phyloP scores from a whole-genome alignment of 2,113 vertebrate species.

The Ptilonorhynchus violaceus region DNA sequence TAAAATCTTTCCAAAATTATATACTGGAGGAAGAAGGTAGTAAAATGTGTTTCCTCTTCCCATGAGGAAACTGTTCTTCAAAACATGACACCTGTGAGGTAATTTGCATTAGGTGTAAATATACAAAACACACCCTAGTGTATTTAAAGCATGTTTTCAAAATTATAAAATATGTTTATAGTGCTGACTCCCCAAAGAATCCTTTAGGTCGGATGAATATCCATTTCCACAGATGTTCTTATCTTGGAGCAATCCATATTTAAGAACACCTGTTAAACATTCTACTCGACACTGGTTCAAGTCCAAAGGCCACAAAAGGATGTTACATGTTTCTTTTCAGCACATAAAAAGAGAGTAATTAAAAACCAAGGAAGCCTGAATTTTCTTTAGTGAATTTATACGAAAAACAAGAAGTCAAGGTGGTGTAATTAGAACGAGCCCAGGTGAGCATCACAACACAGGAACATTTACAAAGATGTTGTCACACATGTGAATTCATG shows the following conservation, averaged over 20 bases:
- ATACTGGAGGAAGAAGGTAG: background rate
- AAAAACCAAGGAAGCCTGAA: background rate
- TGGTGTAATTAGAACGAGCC: background rate
- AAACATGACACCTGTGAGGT: background rate
- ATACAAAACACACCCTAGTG: background rate
- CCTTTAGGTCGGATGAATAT: background rate
- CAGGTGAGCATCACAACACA: background rate
- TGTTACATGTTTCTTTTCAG: background rate
- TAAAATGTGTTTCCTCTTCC: background rate
- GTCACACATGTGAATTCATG: background rate
- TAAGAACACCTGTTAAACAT: background rate
- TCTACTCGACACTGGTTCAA: background rate
- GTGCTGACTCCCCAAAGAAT: background rate
- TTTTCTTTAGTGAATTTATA: background rate
- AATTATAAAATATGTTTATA: background rate
- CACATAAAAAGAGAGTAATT: background rate
- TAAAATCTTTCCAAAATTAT: background rate
- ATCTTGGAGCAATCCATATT: background rate
- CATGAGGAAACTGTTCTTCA: background rate
- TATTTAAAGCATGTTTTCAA: background rate
- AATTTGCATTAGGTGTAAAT: background rate
- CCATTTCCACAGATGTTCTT: background rate
- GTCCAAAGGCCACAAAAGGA: background rate
- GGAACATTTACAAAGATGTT: background rate
- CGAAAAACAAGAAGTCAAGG: background rate